phyloP scores from a whole-genome alignment of 2,797 vertebrate species.

The Tragopan temminckii region DNA sequence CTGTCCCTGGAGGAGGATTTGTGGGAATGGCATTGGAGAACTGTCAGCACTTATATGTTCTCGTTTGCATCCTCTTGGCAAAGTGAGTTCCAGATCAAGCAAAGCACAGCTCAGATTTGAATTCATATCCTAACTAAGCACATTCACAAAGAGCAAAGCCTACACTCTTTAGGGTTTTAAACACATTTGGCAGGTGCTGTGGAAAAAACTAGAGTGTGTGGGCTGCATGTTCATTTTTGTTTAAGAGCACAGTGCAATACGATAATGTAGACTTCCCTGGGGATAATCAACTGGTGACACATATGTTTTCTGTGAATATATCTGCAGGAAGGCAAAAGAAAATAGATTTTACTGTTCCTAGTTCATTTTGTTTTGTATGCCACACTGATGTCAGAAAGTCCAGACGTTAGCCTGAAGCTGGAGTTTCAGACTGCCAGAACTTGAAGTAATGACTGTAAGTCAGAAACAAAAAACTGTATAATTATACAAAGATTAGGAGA shows the following conservation, averaged over 20 bases:
- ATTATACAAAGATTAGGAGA: not conserved
- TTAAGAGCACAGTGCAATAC: not conserved
- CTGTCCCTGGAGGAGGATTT: constrained; percentile 42
- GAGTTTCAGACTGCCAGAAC: not conserved
- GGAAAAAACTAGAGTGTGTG: not conserved
- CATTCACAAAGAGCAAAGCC: not conserved
- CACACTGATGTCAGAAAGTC: not conserved
- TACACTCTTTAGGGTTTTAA: not conserved
- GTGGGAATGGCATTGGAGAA: constrained; percentile 49
- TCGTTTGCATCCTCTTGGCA: constrained; percentile 49
- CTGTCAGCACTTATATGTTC: constrained; percentile 50
- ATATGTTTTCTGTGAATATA: not conserved
- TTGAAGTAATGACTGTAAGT: not conserved
- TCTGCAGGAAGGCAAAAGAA: not conserved
- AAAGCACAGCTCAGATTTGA: not conserved
- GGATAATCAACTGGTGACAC: not conserved
- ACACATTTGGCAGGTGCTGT: accelerated
- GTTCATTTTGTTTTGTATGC: not conserved
- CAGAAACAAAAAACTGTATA: not conserved
- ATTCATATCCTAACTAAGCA: not conserved
- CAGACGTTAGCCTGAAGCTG: not conserved
- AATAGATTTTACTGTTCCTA: not conserved
- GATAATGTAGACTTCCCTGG: not conserved
- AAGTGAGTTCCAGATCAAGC: constrained; percentile 62
- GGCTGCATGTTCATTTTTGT: not conserved